Percentiles rank a stretch among this genome's conserved stretches.
Conservation (phyloP, 2,888 invertebrate genomes). For the Cosmia trapezina region DNA sequence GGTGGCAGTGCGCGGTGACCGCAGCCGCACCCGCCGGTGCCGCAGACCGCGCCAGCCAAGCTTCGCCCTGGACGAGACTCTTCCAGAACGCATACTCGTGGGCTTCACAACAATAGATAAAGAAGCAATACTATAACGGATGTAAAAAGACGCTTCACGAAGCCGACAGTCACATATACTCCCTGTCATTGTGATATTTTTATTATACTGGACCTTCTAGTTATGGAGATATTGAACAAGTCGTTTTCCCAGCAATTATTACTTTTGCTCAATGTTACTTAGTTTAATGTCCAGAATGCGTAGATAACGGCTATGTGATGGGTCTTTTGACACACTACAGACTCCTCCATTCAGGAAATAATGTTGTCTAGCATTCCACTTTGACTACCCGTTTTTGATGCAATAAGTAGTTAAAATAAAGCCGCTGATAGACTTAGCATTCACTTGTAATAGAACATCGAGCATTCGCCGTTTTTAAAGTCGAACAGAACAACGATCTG, state of each 20-base stretch:
- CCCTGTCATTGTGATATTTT: too few species aligned
- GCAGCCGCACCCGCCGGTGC: slow-evolving; percentile 71
- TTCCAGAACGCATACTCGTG: slow-evolving; percentile 97
- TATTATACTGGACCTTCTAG: neutral
- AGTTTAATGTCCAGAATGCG: neutral
- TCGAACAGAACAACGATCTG: too few species aligned
- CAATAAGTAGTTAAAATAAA: neutral
- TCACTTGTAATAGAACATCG: too few species aligned
- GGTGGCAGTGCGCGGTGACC: slow-evolving; percentile 96
- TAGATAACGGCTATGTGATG: neutral
- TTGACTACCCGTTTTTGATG: neutral
- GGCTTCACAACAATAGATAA: slow-evolving; percentile 83
- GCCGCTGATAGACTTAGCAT: too few species aligned
- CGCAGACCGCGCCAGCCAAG: slow-evolving; percentile 88
- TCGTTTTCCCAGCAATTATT: neutral
- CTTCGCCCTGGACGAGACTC: slow-evolving; percentile 97
- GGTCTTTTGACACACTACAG: neutral
- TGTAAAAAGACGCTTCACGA: neutral
- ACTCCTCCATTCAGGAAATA: neutral
- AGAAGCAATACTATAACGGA: neutral
- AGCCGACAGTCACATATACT: neutral
- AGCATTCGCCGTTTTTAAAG: too few species aligned
- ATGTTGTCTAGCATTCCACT: slow-evolving; percentile 15
- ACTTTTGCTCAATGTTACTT: neutral
- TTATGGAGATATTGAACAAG: neutral